A percentile compares a stretch with the other conserved stretches of the same genome.
phyloP scores from a whole-genome alignment of 2,888 invertebrate species.

The Cephalotes varians region DNA sequence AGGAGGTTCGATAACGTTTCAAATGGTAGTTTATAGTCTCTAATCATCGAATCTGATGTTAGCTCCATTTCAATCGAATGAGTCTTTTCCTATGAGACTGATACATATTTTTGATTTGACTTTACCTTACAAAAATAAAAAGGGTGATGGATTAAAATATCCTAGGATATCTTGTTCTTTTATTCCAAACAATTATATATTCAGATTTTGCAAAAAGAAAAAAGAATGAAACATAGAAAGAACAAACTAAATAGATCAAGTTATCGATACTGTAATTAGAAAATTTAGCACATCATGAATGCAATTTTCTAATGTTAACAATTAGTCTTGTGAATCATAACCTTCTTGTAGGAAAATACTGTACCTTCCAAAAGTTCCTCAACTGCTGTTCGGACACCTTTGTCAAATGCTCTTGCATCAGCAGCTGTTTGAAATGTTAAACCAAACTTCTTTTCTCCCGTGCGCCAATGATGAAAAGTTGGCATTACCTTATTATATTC shows the following conservation, averaged over 20 bases:
- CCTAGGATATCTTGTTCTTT: no score
- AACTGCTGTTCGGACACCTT: slow-evolving; percentile 95
- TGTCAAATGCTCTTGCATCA: slow-evolving; percentile 97
- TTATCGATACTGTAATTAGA: not conserved
- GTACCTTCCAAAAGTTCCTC: slow-evolving; percentile 96
- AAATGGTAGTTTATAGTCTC: no score
- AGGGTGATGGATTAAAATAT: no score
- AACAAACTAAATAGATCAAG: not conserved
- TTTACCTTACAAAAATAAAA: no score
- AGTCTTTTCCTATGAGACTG: no score
- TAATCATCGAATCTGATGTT: no score
- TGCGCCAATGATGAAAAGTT: slow-evolving; percentile 99
- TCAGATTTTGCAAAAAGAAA: not conserved
- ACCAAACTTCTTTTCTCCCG: slow-evolving; percentile 97
- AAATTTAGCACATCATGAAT: not conserved
- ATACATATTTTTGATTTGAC: no score
- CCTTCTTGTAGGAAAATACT: slow-evolving; percentile 19
- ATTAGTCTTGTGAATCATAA: not conserved
- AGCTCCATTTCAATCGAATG: no score
- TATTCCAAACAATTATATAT: not conserved
- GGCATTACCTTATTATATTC: slow-evolving; percentile 99
- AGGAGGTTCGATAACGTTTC: no score
- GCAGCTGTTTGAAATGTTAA: slow-evolving; percentile 98
- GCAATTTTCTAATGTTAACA: not conserved
- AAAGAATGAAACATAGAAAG: not conserved